These are phyloP conservation scores for Albula goreensis DNA, from an alignment of 2,113 vertebrate genomes.

Conservation along the genomic window DNA sequence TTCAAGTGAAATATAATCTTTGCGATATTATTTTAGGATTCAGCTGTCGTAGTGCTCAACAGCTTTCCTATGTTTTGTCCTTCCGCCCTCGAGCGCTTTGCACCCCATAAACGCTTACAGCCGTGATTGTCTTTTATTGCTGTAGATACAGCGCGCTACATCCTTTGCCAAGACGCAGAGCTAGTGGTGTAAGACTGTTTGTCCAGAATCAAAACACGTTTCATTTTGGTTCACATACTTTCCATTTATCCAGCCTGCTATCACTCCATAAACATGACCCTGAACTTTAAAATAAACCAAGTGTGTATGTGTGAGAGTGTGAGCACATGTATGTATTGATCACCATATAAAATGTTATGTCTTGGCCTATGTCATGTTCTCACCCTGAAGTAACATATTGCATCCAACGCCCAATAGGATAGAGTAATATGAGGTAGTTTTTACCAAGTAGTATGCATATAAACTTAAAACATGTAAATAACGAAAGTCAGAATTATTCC, in stretches of 20 bases:
- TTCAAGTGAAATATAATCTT: constrained; percentile 4
- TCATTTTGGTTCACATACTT: background rate
- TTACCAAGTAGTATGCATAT: background rate
- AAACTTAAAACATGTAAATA: background rate
- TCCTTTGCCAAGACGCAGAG: constrained; percentile 59
- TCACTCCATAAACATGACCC: constrained; percentile 10
- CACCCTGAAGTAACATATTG: background rate
- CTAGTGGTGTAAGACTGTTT: constrained; percentile 9
- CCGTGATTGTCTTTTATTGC: constrained; percentile 85
- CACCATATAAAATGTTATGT: constrained; percentile 7
- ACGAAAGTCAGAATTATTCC: background rate
- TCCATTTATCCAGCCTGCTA: background rate
- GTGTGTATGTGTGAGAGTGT: background rate
- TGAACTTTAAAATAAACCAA: background rate
- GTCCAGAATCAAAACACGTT: constrained; percentile 3
- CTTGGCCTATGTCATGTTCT: background rate
- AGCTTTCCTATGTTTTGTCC: constrained; percentile 31
- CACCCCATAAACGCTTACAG: constrained; percentile 90
- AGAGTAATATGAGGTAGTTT: background rate
- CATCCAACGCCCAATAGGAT: background rate
- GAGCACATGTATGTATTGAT: background rate
- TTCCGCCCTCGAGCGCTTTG: constrained; percentile 74
- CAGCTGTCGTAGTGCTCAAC: constrained; percentile 8
- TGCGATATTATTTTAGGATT: background rate
- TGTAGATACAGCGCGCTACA: constrained; percentile 62